These are phyloP conservation scores for Tribolium castaneum DNA, from an alignment of 1,140 invertebrate genomes.

Conservation along the genomic window DNA sequence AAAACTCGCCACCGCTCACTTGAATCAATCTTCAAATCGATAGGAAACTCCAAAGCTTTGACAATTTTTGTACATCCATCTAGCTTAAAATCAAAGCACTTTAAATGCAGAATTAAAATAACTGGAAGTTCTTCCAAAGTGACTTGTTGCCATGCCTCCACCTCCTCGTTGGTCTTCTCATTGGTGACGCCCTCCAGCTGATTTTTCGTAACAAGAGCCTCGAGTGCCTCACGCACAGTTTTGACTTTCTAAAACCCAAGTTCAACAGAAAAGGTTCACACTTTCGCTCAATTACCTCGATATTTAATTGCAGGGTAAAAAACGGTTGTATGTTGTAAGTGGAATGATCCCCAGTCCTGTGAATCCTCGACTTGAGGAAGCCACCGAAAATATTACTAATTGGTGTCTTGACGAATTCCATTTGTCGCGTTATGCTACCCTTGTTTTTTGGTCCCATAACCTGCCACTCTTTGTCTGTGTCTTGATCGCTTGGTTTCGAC, in stretches of 20 bases:
- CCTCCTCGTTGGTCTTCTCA: slow-evolving; percentile 81
- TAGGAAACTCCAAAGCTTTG: slow-evolving; percentile 88
- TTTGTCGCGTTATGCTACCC: slow-evolving; percentile 84
- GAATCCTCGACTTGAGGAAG: slow-evolving; percentile 85
- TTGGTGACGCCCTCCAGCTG: slow-evolving; percentile 87
- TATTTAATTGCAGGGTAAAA: slow-evolving; percentile 93
- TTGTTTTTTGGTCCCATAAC: slow-evolving; percentile 90
- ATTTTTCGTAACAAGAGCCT: slow-evolving; percentile 85
- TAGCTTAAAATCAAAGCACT: slow-evolving; percentile 88
- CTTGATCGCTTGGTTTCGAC: background rate
- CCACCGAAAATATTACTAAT: slow-evolving; percentile 94
- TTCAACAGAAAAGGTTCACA: no score
- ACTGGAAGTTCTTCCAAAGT: slow-evolving; percentile 88
- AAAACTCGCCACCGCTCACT: slow-evolving; percentile 73
- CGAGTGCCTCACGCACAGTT: slow-evolving; percentile 86
- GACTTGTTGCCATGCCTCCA: slow-evolving; percentile 88
- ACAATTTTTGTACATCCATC: slow-evolving; percentile 91
- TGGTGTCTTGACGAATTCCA: slow-evolving; percentile 85
- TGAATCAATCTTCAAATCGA: slow-evolving; percentile 89
- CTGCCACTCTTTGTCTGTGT: slow-evolving; percentile 77
- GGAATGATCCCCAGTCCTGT: slow-evolving; percentile 78
- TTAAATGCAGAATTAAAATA: slow-evolving; percentile 87
- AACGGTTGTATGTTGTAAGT: slow-evolving; percentile 92
- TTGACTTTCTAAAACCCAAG: slow-evolving; percentile 75
- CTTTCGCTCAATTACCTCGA: slow-evolving; percentile 75